A percentile compares a stretch with the other conserved stretches of the same genome.
phyloP scores from a whole-genome alignment of 2,113 vertebrate species.

The Poeciliopsis occidentalis region DNA sequence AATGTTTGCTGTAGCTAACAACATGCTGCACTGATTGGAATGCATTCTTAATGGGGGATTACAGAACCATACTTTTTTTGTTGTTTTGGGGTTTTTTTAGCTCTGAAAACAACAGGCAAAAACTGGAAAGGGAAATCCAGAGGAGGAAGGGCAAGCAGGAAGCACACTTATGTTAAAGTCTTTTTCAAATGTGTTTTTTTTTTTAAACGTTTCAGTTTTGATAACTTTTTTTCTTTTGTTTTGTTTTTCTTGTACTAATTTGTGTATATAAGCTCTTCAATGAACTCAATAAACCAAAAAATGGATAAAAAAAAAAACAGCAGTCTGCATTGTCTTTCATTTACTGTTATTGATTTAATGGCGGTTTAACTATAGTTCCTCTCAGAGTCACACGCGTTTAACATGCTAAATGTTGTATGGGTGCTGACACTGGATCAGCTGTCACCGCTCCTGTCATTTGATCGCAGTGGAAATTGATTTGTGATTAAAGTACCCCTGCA shows the following conservation, averaged over 20 bases:
- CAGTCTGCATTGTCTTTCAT: background rate
- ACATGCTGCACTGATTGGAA: slow-evolving; percentile 53
- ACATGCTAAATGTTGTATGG: background rate
- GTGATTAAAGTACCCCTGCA: slow-evolving; percentile 27
- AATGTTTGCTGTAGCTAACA: slow-evolving; percentile 66
- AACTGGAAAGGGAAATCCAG: background rate
- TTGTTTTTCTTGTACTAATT: slow-evolving; percentile 62
- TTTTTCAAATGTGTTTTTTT: slow-evolving; percentile 39
- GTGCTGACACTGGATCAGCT: slow-evolving; percentile 35
- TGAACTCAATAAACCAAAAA: slow-evolving; percentile 67
- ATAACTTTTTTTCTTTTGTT: slow-evolving; percentile 33
- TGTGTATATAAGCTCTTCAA: slow-evolving; percentile 75
- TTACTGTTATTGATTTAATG: background rate
- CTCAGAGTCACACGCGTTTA: background rate
- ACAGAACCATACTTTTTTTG: background rate
- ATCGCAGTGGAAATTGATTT: slow-evolving; percentile 56
- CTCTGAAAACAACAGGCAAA: slow-evolving; percentile 17
- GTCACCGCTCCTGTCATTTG: slow-evolving; percentile 40
- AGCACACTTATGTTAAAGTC: slow-evolving; percentile 30
- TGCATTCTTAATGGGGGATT: slow-evolving; percentile 45
- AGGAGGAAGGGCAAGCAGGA: background rate
- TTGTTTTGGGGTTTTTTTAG: background rate
- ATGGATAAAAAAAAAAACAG: background rate
- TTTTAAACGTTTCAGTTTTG: slow-evolving; percentile 49
- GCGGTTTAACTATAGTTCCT: background rate